phyloP scores from a whole-genome alignment of 37 sponge, comb jelly and placozoan genomes.

The Diacarnus erythraeanus region DNA sequence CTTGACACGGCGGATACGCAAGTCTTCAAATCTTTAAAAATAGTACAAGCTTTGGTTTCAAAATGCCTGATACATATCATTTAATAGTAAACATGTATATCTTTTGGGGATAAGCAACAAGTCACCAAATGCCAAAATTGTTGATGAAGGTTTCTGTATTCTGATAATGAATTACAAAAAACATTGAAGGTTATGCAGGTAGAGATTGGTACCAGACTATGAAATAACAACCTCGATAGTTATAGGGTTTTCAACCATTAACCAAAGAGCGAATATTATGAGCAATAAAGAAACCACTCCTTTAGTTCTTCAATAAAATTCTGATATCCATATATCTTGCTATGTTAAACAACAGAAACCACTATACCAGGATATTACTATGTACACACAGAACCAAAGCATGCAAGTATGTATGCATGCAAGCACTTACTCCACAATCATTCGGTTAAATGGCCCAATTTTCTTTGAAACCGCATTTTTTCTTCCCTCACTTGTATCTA shows the following conservation, averaged over 20 bases:
- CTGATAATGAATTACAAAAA: not conserved
- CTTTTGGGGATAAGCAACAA: not conserved
- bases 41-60: conserved; percentile 16
- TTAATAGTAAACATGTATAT: not conserved
- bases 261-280: too few relatives aligned
- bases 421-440: conserved; percentile 61
- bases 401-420: too few relatives aligned
- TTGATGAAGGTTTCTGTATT: not conserved
- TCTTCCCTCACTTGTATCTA: conserved; percentile 41
- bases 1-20: conserved; percentile 74
- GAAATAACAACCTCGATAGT: not conserved
- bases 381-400: too few relatives aligned
- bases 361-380: too few relatives aligned
- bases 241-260: not conserved
- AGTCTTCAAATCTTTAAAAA: conserved; percentile 66
- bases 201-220: not conserved
- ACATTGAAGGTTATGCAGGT: not conserved
- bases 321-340: too few relatives aligned
- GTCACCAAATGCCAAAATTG: not conserved
- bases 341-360: too few relatives aligned
- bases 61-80: conserved; percentile 1
- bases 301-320: too few relatives aligned
- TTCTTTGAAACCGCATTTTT: conserved; percentile 44
- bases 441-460: conserved; percentile 18
- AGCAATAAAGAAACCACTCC: too few relatives aligned